Base-by-base conservation (phyloP, 92 coral and sea anemone genomes). In the Bergia sp. region DNA sequence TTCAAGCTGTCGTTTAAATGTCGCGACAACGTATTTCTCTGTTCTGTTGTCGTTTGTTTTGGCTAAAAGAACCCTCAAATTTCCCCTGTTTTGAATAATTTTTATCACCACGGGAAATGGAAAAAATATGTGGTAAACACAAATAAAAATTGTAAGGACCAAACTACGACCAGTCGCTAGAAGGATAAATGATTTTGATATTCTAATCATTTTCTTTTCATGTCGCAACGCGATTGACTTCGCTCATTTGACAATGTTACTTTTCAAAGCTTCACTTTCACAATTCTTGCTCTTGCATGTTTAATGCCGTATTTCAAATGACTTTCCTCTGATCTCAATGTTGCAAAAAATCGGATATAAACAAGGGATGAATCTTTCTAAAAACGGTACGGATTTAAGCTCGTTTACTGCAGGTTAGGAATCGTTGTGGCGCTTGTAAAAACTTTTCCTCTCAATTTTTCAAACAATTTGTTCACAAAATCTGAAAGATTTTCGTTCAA, bases 41-140 rank as follows among this genome's bases (percentile, higher is more conserved):
- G 55, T 76, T 36, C 57, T 44, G 66, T 84, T n/a, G 58, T 23
- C 37, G 18, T 58, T 84, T 84, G 87, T 84, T 84, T 84, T 84
- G 87, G 75, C 87, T 74, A 84, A 84, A 38, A 49, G 65, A 84
- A 36, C 87, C 79, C 67, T 72, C 77, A 84, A 84, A 69, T 84
- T 71, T 84, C 87, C 77, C 87, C 78, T 84, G 87, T 84, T 84
- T 84, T 81, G 85, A 81, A 81, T 81, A 81, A 57, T 81, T 81
- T 84, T 84, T 29, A 84, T 84, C 87, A 29, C 79, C 42, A 84
- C 87, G 87, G 87, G 87, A 84, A 84, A 84, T 84, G 77, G 43
- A 84, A 71, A 29, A 57, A 84, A 84, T 45, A 69, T 45, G 78
- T 45, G 16, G 77, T 84, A 69, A 84, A 45, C 79, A 84, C 57